A percentile compares a stretch with the other conserved stretches of the same genome.
These are phyloP conservation scores for Flabesymbios commensalis DNA, from an alignment of 2,888 invertebrate genomes.

Conservation along the genomic window DNA sequence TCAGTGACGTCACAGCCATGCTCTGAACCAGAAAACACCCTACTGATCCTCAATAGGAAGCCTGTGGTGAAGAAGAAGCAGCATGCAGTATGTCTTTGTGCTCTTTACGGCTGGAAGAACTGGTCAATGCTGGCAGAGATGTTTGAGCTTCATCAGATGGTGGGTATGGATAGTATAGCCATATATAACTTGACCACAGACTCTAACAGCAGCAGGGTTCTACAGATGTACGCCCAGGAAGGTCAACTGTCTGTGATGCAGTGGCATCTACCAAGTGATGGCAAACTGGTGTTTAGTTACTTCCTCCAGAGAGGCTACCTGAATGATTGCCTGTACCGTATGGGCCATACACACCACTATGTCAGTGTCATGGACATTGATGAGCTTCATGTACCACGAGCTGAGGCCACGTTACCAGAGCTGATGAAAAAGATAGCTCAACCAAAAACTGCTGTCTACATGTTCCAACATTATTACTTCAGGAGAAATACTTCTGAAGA, in stretches of 20 bases:
- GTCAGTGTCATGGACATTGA: conserved; percentile 27
- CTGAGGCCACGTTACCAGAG: conserved; percentile 10
- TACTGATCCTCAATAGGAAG: conserved; percentile 23
- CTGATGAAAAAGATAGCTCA: conserved; percentile 15
- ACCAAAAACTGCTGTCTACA: conserved; percentile 21
- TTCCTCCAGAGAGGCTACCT: conserved; percentile 24
- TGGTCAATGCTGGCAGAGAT: conserved; percentile 24
- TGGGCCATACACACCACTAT: conserved; percentile 17
- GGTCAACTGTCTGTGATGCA: conserved; percentile 16
- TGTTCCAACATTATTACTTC: conserved; percentile 34
- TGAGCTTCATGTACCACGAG: conserved; percentile 25
- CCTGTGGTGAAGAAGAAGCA: neutral
- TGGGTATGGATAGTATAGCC: conserved; percentile 20
- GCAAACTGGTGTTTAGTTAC: conserved; percentile 9
- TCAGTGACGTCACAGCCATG: conserved; percentile 18
- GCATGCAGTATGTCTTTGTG: neutral
- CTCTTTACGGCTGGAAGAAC: conserved; percentile 20
- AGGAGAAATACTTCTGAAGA: conserved; percentile 13
- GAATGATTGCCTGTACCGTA: conserved; percentile 32
- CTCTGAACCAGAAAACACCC: conserved; percentile 2
- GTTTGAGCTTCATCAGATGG: conserved; percentile 26
- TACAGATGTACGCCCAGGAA: conserved; percentile 8
- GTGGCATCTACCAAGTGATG: conserved; percentile 16
- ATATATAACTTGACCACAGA: conserved; percentile 19
- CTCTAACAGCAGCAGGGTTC: neutral